phyloP scores from a whole-genome alignment of 2,888 invertebrate genomes.

The Antitype chi region DNA sequence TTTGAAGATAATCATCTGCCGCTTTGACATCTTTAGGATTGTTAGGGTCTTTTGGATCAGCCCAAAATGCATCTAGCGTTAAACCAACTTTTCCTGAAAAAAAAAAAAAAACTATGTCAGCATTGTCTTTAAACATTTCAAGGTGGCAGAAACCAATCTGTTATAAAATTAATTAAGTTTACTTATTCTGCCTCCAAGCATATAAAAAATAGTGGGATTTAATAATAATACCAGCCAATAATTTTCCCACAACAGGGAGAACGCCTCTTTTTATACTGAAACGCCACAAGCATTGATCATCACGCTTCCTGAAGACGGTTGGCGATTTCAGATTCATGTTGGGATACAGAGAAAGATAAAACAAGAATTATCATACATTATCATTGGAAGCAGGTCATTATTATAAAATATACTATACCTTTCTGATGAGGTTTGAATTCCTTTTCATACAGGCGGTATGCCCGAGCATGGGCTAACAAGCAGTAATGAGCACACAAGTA shows the following conservation, averaged over 20 bases:
- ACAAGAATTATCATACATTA: neutral
- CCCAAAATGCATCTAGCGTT: slow-evolving; percentile 89
- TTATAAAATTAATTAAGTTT: neutral
- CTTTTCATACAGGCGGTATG: slow-evolving; percentile 91
- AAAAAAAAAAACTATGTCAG: neutral
- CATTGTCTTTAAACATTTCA: neutral
- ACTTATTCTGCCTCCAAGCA: neutral
- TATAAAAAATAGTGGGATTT: neutral
- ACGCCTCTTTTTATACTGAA: too few relatives aligned
- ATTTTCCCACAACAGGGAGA: too few relatives aligned
- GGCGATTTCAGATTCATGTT: too few relatives aligned
- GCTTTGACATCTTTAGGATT: slow-evolving; percentile 86
- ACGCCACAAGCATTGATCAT: too few relatives aligned
- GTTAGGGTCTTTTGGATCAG: slow-evolving; percentile 86
- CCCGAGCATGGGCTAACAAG: slow-evolving; percentile 92
- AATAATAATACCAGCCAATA: neutral
- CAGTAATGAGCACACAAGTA: slow-evolving; percentile 92
- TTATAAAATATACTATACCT: slow-evolving; percentile 76
- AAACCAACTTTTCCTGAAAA: slow-evolving; percentile 90
- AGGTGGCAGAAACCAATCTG: neutral
- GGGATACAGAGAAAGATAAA: neutral
- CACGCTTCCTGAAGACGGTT: neutral
- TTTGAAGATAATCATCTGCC: slow-evolving; percentile 89
- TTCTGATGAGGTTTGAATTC: slow-evolving; percentile 88
- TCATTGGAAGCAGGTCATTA: neutral